These are phyloP conservation scores for Laothoe populi DNA, from an alignment of 2,888 invertebrate species.

Conservation along the genomic window DNA sequence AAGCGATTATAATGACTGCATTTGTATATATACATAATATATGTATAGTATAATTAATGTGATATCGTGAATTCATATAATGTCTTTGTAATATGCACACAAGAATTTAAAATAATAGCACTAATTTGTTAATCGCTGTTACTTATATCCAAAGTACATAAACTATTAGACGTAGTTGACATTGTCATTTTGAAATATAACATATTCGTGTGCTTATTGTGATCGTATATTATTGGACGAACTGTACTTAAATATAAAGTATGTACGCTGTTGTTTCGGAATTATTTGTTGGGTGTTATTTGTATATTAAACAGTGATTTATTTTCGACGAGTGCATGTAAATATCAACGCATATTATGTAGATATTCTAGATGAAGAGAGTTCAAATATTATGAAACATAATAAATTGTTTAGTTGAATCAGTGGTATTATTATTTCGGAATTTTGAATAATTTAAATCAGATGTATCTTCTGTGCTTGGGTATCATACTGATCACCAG, in stretches of 20 bases:
- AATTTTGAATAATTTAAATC: too few species aligned
- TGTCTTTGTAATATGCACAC: constrained; percentile 23
- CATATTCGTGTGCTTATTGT: constrained; percentile 60
- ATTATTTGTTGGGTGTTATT: constrained; percentile 74
- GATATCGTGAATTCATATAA: constrained; percentile 25
- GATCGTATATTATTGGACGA: constrained; percentile 55
- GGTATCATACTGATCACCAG: too few species aligned
- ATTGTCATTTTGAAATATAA: constrained; percentile 32
- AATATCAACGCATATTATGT: constrained; percentile 77
- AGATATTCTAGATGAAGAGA: constrained; percentile 81
- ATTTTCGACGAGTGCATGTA: constrained; percentile 77
- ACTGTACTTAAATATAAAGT: constrained; percentile 71
- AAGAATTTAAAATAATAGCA: constrained; percentile 24
- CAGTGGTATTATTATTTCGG: constrained; percentile 47
- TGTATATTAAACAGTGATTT: constrained; percentile 77
- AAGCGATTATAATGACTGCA: constrained; percentile 20
- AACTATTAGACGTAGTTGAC: constrained; percentile 22
- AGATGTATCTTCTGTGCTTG: too few species aligned
- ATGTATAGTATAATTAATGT: constrained; percentile 18
- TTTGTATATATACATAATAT: constrained; percentile 10
- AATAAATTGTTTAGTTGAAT: constrained; percentile 82
- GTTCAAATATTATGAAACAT: constrained; percentile 82
- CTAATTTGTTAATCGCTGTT: constrained; percentile 40
- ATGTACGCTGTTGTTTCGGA: constrained; percentile 64
- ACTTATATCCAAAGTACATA: constrained; percentile 36